phyloP scores from a whole-genome alignment of 2,888 invertebrate species.

The Lithophane socia region DNA sequence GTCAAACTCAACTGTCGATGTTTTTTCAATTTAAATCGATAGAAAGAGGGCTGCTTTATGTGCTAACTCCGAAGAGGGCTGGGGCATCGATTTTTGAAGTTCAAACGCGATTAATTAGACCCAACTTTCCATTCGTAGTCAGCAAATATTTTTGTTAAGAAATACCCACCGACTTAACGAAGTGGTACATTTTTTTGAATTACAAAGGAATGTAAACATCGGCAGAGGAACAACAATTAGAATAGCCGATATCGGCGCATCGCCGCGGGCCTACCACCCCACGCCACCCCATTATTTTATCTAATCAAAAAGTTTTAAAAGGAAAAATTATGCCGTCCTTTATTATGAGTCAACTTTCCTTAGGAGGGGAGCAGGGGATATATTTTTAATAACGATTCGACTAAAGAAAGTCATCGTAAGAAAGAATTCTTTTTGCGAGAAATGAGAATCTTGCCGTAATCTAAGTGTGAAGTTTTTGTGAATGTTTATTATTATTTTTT shows the following conservation, averaged over 20 bases:
- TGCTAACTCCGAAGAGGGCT: slow-evolving; percentile 68
- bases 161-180: slow-evolving; percentile 70
- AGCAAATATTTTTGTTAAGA: slow-evolving; percentile 67
- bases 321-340: slow-evolving; percentile 91
- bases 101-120: slow-evolving; percentile 81
- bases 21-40: slow-evolving; percentile 87
- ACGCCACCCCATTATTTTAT: slow-evolving; percentile 90
- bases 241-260: slow-evolving; percentile 88
- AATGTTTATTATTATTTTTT: slow-evolving; percentile 66
- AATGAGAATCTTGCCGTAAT: slow-evolving; percentile 75
- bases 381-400: slow-evolving; percentile 89
- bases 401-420: slow-evolving; percentile 82
- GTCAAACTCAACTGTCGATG: slow-evolving; percentile 79
- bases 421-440: slow-evolving; percentile 75
- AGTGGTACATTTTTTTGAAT: slow-evolving; percentile 76
- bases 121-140: slow-evolving; percentile 66
- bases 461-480: slow-evolving; percentile 75
- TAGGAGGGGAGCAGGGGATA: slow-evolving; percentile 86
- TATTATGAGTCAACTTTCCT: slow-evolving; percentile 90
- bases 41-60: slow-evolving; percentile 70
- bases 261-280: slow-evolving; percentile 84
- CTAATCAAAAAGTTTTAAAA: slow-evolving; percentile 91
- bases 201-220: slow-evolving; percentile 86
- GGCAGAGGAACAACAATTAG: slow-evolving; percentile 88
- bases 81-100: slow-evolving; percentile 70